Conservation (phyloP, 2,888 invertebrate genomes). For the Melieria omissa region DNA sequence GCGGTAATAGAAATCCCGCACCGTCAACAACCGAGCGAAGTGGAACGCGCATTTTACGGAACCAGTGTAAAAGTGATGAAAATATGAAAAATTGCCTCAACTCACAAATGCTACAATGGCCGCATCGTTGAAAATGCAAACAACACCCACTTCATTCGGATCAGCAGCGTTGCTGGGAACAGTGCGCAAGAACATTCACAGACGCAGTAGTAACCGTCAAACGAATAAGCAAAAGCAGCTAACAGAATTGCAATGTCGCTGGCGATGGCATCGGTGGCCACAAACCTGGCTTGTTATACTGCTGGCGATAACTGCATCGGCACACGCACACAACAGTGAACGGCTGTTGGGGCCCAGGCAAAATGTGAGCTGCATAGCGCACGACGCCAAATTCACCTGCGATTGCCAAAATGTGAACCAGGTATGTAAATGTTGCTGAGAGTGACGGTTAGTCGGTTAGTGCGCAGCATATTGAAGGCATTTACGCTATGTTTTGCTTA, state of each 20-base stretch:
- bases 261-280: slow-evolving; percentile 3
- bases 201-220: slow-evolving; percentile 4
- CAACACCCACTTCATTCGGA: background rate
- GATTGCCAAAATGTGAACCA: slow-evolving; percentile 61
- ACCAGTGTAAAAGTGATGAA: slow-evolving; percentile 14
- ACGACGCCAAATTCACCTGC: slow-evolving; percentile 63
- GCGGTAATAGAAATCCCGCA: too few species aligned
- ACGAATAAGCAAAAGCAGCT: background rate
- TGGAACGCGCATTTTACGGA: too few species aligned
- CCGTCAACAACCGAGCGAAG: too few species aligned
- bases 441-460: background rate
- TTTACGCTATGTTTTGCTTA: too few species aligned
- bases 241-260: background rate
- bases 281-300: background rate
- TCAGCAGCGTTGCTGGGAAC: background rate
- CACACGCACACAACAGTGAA: background rate
- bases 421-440: slow-evolving; percentile 53
- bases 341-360: slow-evolving; percentile 23
- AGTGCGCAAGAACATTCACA: slow-evolving; percentile 1
- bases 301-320: background rate
- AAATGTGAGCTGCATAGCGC: slow-evolving; percentile 60
- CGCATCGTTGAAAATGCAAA: slow-evolving; percentile 28
- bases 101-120: slow-evolving; percentile 25
- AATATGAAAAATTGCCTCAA: slow-evolving; percentile 26
- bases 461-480: too few species aligned